Base-by-base conservation (phyloP, 2,113 vertebrate species). In the Accipiter cooperii region DNA sequence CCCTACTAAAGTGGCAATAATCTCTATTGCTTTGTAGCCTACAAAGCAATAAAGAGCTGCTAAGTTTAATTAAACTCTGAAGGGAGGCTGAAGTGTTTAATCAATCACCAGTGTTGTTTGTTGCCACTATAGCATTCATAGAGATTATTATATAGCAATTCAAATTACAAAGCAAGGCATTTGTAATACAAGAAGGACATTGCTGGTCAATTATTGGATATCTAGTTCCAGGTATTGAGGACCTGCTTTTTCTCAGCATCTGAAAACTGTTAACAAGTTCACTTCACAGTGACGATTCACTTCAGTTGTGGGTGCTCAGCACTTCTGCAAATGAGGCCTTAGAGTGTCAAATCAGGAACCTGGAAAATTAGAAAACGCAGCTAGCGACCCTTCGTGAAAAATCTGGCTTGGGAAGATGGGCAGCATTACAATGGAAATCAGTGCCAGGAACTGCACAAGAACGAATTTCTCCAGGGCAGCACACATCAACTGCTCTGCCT, bases 11-110 rank as follows among this genome's bases (percentile, higher is more conserved):
- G 68, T 17, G 25, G 70, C 87, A 94, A 95, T 77, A 80, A 96
- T 90, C 66, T 83, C 82, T 46, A 36, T n/a, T 76, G 70, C 54
- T 80, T 79, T 89, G 96, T 63, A 96, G 66, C 25, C 93, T 82
- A 65, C 44, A 64, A 79, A 91, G 81, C 89, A 93, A 73, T 73
- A 73, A 96, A 85, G 78, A 92, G 46, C 79, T 95, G 87, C 92
- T 92, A 65, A 88, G 79, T 96, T 95, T 95, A 95, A 96, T 94
- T 96, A 95, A 96, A 83, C 54, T 65, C 78, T 90, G 75, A 93
- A 92, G 52, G 66, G 82, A 95, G 49, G 69, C 36, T 69, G 78
- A 96, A 96, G 70, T 34, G 46, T 70, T 96, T 97, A 93, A 96
- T 97, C 90, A 93, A 90, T 95, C 96, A 94, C 63, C 81, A 86